phyloP scores from a whole-genome alignment of 2,797 vertebrate genomes.

The Megalops cyprinoides region DNA sequence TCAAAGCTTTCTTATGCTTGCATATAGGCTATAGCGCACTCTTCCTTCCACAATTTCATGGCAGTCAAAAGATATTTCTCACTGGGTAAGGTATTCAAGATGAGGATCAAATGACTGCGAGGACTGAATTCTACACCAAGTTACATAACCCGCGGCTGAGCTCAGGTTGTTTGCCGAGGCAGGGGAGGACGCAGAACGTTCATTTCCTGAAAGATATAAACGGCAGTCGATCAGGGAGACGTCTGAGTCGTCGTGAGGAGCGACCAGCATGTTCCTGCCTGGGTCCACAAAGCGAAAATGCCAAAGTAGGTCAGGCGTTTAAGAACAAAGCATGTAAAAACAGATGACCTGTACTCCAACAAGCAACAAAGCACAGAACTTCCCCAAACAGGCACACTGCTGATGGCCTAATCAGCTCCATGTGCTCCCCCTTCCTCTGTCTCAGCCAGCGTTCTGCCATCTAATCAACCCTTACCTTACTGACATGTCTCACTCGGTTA shows the following conservation, averaged over 20 bases:
- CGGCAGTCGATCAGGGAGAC: not conserved
- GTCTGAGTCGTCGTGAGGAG: not conserved
- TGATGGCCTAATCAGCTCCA: no score
- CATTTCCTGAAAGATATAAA: slow-evolving; percentile 1
- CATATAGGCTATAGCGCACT: not conserved
- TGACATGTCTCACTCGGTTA: slow-evolving; percentile 39
- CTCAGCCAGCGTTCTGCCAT: no score
- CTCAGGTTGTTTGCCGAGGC: not conserved
- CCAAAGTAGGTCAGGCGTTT: slow-evolving; percentile 3
- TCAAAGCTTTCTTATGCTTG: not conserved
- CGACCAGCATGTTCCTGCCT: not conserved
- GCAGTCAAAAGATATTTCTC: no score
- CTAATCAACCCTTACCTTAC: no score
- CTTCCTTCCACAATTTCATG: no score
- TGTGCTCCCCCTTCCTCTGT: no score
- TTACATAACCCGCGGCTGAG: not conserved
- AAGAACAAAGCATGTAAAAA: not conserved
- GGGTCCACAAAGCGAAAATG: not conserved
- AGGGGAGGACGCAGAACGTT: not conserved
- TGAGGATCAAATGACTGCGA: not conserved
- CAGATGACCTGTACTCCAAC: not conserved
- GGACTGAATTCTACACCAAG: slow-evolving; percentile 4
- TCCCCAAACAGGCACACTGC: no score
- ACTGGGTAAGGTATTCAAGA: no score
- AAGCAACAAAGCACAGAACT: not conserved